Evolutionary conservation across 2,113 vertebrate genomes (phyloP).

Genomic region (Pogonocichla stellata): DNA sequence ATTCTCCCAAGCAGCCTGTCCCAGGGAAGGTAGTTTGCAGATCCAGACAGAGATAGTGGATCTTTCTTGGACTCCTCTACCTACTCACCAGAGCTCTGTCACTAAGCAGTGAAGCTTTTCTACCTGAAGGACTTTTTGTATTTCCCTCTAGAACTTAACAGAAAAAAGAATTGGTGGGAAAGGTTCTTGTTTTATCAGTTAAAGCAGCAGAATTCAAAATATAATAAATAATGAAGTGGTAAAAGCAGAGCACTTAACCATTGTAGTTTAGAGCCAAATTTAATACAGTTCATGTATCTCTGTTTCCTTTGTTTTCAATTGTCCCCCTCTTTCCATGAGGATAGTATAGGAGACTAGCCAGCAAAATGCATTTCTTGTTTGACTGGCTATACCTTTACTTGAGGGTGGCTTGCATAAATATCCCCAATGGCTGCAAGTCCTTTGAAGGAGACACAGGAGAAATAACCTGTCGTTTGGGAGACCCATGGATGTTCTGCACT

Average conservation of each 20-base stretch:
- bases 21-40: background rate
- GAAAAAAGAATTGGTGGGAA: background rate
- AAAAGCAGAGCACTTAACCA: background rate
- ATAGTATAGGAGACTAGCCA: background rate
- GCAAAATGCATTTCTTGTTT: background rate
- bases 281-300: background rate
- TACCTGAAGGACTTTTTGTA: background rate
- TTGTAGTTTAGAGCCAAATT: background rate
- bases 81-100: background rate
- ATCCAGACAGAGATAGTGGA: background rate
- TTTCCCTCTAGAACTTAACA: background rate
- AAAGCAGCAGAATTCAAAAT: background rate
- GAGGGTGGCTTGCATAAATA: background rate
- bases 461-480: accelerated
- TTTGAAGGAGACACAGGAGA: background rate
- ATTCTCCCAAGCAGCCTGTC: background rate
- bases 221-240: background rate
- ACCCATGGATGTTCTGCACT: background rate
- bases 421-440: accelerated
- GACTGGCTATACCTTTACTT: background rate
- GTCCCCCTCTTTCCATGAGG: background rate
- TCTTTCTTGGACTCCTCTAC: background rate
- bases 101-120: background rate
- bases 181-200: background rate
- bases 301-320: background rate